Percentiles rank a stretch among this genome's conserved stretches.
phyloP scores from a whole-genome alignment of 1,140 invertebrate genomes.

The Leptinotarsa defecta region DNA sequence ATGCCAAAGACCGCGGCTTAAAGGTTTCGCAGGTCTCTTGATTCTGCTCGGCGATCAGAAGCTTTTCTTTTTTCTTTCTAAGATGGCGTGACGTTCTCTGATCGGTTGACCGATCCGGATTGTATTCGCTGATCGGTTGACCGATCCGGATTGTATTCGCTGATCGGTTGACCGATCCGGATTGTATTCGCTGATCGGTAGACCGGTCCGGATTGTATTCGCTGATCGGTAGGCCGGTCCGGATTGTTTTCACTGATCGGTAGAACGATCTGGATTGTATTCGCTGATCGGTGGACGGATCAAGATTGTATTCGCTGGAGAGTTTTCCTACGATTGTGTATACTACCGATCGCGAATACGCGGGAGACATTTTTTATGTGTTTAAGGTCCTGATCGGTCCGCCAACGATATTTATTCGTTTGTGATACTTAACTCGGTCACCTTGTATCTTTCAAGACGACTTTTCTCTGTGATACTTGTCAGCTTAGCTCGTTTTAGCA shows the following conservation, averaged over 20 bases:
- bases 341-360: neutral
- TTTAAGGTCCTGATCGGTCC: too few relatives aligned
- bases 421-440: neutral
- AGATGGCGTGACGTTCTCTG: neutral
- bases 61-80: neutral
- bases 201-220: neutral
- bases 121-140: neutral
- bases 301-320: neutral
- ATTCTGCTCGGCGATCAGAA: neutral
- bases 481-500: conserved; percentile 1
- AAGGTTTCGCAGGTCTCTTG: neutral
- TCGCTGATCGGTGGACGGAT: too few relatives aligned
- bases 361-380: neutral
- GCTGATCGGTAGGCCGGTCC: fast-evolving
- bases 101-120: too few relatives aligned
- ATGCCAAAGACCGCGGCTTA: neutral
- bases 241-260: too few relatives aligned
- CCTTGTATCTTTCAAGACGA: neutral
- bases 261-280: too few relatives aligned
- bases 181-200: neutral
- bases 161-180: too few relatives aligned
- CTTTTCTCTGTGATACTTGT: conserved; percentile 6
- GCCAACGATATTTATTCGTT: neutral
- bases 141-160: too few relatives aligned
- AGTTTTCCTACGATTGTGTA: neutral